These are phyloP conservation scores for Nycticorax nycticorax DNA, from an alignment of 2,113 vertebrate genomes.

Conservation along the genomic window DNA sequence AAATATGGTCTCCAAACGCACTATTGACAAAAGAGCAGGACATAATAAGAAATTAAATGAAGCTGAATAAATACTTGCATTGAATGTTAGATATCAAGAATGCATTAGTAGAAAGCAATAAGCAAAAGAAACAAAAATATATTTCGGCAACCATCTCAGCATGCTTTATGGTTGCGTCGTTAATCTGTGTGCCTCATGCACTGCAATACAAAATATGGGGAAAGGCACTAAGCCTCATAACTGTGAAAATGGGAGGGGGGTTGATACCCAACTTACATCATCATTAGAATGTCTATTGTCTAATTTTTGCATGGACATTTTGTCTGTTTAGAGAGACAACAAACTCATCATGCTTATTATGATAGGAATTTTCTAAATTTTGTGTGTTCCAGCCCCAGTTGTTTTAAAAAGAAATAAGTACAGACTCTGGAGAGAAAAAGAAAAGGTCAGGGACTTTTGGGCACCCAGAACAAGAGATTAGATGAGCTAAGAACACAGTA, in stretches of 20 bases:
- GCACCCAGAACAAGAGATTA: neutral
- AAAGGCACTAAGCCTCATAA: neutral
- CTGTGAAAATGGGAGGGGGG: neutral
- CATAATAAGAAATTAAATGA: slow-evolving; percentile 74
- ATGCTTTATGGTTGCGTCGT: neutral
- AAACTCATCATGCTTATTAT: neutral
- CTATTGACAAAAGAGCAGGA: slow-evolving; percentile 64
- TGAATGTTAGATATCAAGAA: slow-evolving; percentile 21
- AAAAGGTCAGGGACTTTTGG: neutral
- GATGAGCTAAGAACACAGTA: neutral
- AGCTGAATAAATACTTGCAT: slow-evolving; percentile 70
- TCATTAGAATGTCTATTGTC: neutral
- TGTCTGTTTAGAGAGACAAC: neutral
- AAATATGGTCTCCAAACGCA: slow-evolving; percentile 53
- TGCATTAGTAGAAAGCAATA: slow-evolving; percentile 50
- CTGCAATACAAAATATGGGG: neutral
- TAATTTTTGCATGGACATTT: neutral
- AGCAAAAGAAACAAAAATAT: neutral
- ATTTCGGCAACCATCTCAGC: neutral
- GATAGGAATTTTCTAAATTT: neutral
- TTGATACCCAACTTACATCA: neutral
- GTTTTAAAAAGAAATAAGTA: neutral
- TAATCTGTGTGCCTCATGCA: neutral
- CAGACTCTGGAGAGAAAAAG: neutral
- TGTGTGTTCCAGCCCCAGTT: neutral